Evolutionary conservation across 2,113 vertebrate species (phyloP).

Genomic region (Ardeotis arabs): DNA sequence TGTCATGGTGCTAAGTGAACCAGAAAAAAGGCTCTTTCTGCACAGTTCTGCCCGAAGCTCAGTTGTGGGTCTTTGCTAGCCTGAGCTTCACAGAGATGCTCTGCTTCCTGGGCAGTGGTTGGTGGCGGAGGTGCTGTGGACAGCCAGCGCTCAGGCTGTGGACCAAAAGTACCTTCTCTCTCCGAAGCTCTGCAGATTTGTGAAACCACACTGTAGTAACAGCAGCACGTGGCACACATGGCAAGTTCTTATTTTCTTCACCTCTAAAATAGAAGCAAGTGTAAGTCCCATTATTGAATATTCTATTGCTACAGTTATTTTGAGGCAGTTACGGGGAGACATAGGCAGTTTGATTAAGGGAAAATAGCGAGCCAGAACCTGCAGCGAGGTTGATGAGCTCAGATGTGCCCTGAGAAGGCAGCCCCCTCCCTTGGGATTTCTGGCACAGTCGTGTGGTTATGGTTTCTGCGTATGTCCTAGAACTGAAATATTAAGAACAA

Average conservation of each 20-base stretch:
- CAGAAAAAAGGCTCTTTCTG: not conserved
- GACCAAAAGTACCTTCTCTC: not conserved
- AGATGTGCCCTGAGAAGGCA: not conserved
- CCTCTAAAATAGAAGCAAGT: not conserved
- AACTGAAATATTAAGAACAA: not conserved
- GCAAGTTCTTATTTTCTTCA: not conserved
- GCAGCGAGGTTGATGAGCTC: not conserved
- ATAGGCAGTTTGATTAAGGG: not conserved
- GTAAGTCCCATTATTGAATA: not conserved
- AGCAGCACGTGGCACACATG: not conserved
- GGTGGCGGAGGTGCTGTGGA: not conserved
- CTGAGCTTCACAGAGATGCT: not conserved
- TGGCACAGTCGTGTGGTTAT: not conserved
- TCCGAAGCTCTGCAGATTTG: not conserved
- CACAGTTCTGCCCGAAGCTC: rapidly evolving
- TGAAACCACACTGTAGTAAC: not conserved
- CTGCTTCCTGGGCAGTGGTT: rapidly evolving
- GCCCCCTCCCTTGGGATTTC: not conserved
- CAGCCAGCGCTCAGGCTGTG: not conserved
- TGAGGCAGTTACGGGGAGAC: not conserved
- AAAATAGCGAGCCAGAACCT: not conserved
- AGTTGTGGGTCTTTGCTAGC: not conserved
- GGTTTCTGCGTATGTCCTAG: not conserved
- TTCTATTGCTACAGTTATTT: not conserved
- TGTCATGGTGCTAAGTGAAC: not conserved